phyloP scores from a whole-genome alignment of 2,797 vertebrate species.

The Labeo calbasu region DNA sequence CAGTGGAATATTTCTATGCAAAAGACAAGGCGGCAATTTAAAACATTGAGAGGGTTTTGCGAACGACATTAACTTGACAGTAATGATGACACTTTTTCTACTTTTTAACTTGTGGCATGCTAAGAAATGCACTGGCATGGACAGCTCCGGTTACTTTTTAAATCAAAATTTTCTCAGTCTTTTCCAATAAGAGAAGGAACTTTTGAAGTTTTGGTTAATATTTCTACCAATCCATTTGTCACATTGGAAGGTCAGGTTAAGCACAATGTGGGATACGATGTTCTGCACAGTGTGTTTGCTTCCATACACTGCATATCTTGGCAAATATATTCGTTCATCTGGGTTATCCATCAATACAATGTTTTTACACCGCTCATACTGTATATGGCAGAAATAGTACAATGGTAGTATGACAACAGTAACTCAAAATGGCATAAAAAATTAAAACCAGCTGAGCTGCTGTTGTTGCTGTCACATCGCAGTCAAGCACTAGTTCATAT shows the following conservation, averaged over 20 bases:
- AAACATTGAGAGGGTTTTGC: conserved; percentile 18
- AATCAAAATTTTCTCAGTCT: neutral
- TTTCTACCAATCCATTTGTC: too few species aligned
- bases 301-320: neutral
- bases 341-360: neutral
- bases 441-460: conserved; percentile 24
- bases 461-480: neutral
- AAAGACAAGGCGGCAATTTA: neutral
- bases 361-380: neutral
- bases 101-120: neutral
- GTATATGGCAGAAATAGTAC: neutral
- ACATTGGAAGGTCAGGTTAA: neutral
- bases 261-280: neutral
- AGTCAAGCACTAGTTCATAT: neutral
- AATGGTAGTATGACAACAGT: neutral
- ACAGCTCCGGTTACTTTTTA: neutral
- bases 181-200: neutral
- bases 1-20: conserved; percentile 16
- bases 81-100: neutral
- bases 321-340: neutral
- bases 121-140: too few species aligned
- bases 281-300: neutral
- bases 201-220: too few species aligned
- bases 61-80: conserved; percentile 1
- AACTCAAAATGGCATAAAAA: conserved; percentile 21